A percentile compares a stretch with the other conserved stretches of the same genome.
Conservation (phyloP, 2,888 invertebrate genomes). For the Chironomus riparius region DNA sequence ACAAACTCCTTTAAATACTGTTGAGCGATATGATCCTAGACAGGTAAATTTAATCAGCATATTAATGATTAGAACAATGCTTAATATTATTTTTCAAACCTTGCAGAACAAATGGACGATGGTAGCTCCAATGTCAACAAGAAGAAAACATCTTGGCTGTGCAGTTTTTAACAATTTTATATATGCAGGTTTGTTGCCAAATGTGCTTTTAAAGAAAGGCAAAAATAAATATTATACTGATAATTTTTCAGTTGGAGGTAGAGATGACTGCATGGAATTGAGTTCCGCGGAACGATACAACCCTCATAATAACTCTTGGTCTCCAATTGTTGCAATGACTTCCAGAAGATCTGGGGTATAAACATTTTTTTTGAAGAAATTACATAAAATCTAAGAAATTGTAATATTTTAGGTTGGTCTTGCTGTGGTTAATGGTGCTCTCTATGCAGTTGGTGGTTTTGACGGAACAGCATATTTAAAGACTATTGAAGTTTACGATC, state of each 20-base stretch:
- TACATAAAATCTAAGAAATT: too few species aligned
- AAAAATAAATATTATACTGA: too few species aligned
- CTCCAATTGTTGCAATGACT: constrained; percentile 98
- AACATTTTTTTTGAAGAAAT: too few species aligned
- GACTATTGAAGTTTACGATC: constrained; percentile 96
- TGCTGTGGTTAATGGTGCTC: constrained; percentile 94
- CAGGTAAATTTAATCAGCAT: constrained; percentile 29
- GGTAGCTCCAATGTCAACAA: constrained; percentile 93
- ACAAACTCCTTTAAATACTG: constrained; percentile 91
- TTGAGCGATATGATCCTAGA: constrained; percentile 84
- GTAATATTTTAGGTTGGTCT: constrained; percentile 54
- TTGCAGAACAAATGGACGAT: constrained; percentile 83
- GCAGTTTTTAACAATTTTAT: constrained; percentile 97
- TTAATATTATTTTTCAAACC: too few species aligned
- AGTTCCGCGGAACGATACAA: constrained; percentile 92
- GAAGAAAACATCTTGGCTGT: constrained; percentile 95
- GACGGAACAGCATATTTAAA: constrained; percentile 97
- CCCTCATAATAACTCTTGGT: constrained; percentile 93
- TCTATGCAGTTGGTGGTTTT: constrained; percentile 98
- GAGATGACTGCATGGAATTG: constrained; percentile 96
- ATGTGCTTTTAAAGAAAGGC: too few species aligned
- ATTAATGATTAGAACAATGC: too few species aligned
- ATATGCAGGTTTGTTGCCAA: constrained; percentile 54
- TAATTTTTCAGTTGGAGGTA: constrained; percentile 63
- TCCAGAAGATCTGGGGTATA: constrained; percentile 83